Conservation (phyloP, 2,888 invertebrate genomes). For the Drosophila flavopinicola region DNA sequence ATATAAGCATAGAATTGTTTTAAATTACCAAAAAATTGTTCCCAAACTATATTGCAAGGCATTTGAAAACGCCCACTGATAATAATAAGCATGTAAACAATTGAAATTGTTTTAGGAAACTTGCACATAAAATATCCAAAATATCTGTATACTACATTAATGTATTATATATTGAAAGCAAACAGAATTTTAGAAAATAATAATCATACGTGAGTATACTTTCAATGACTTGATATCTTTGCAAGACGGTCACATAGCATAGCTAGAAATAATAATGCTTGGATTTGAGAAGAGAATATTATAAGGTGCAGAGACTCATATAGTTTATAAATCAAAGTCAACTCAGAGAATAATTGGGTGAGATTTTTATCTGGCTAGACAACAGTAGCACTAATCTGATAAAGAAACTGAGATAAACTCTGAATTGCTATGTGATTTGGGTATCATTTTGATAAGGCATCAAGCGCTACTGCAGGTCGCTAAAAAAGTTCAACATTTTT, state of each 20-base stretch:
- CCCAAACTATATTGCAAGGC: slow-evolving; percentile 19
- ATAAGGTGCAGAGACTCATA: background rate
- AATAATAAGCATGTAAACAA: slow-evolving; percentile 38
- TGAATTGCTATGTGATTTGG: slow-evolving; percentile 13
- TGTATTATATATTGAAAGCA: no score
- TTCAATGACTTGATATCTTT: background rate
- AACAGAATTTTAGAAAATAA: no score
- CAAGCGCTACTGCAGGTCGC: slow-evolving; percentile 28
- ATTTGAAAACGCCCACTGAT: slow-evolving; percentile 28
- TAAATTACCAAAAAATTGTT: slow-evolving; percentile 20
- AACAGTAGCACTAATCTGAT: slow-evolving; percentile 50
- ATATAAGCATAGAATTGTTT: slow-evolving; percentile 20
- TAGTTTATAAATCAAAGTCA: slow-evolving; percentile 41
- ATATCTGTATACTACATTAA: slow-evolving; percentile 15
- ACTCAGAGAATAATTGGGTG: slow-evolving; percentile 21
- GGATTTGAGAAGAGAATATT: slow-evolving; percentile 2
- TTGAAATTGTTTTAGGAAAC: slow-evolving; percentile 38
- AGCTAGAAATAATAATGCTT: background rate
- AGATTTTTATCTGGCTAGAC: slow-evolving; percentile 37
- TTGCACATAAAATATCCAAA: slow-evolving; percentile 32
- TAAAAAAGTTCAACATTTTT: slow-evolving; percentile 35
- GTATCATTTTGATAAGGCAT: slow-evolving; percentile 37
- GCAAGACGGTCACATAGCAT: background rate
- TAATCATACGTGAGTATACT: background rate
- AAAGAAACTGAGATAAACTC: slow-evolving; percentile 46